A percentile compares a stretch with the other conserved stretches of the same genome.
These are phyloP conservation scores for Colletes latitarsis DNA, from an alignment of 1,140 invertebrate species.

Conservation along the genomic window DNA sequence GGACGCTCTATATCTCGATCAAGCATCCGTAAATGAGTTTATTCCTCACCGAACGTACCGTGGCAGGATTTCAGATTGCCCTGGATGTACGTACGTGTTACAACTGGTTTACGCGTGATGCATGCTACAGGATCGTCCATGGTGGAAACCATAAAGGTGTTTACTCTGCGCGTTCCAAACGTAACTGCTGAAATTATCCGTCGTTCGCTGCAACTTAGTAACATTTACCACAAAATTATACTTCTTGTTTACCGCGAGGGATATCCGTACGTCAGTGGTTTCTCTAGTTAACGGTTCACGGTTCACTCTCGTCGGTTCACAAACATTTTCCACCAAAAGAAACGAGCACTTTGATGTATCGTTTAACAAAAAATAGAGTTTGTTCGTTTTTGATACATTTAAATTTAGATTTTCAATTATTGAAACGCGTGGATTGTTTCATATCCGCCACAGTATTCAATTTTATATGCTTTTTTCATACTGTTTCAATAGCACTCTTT, in stretches of 20 bases:
- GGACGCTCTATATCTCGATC: constrained; percentile 50
- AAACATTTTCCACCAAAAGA: no score
- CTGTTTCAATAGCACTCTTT: no score
- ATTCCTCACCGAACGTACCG: constrained; percentile 36
- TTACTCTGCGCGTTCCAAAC: neutral
- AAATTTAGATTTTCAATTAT: no score
- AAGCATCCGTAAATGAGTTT: constrained; percentile 55
- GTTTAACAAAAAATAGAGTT: no score
- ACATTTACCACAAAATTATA: neutral
- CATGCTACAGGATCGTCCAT: neutral
- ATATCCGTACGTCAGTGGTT: neutral
- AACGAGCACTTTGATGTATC: no score
- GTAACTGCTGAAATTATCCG: constrained; percentile 24
- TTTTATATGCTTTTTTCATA: no score
- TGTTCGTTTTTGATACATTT: no score
- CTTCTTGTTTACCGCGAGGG: neutral
- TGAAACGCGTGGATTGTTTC: no score
- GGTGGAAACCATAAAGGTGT: neutral
- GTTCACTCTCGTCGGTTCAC: no score
- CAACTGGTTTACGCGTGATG: constrained; percentile 48
- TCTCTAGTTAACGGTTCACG: no score
- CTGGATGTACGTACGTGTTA: neutral
- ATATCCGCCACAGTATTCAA: no score
- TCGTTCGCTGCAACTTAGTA: neutral
- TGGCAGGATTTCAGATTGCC: constrained; percentile 28